Base-by-base conservation (phyloP, 2,113 vertebrate genomes). In the Hepsetus odoe region DNA sequence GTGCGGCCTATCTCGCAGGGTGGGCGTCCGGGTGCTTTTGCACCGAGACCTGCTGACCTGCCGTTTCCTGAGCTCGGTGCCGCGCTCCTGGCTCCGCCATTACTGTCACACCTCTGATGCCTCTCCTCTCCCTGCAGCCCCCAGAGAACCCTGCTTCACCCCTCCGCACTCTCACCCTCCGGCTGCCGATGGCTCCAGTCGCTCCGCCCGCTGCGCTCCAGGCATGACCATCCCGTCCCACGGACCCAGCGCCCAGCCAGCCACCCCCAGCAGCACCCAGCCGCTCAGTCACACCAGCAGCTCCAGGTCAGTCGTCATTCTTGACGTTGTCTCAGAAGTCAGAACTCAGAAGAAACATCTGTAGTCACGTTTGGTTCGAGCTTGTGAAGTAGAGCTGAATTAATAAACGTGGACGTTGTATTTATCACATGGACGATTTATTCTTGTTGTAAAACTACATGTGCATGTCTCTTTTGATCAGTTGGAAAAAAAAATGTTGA, bases 271-370 rank as follows among this genome's bases (percentile, higher is more conserved):
- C 64, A 26, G 82, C 76, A 76, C 85, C 51, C 1, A 87, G 64
- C 84, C 91, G 22, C 88, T 86, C 86, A 87, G 90, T 69, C 84
- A 87, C 80, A 86, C 88, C 83, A 88, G 58, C 33, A 94, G 89
- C 89, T 90, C 93, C 13, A 94, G 95, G 97, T 98, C 79, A 95
- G 95, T n/a, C n/a, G n/a, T n/a, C n/a, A n/a, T n/a, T n/a, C n/a
- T n/a, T n/a, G n/a, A n/a, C n/a, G n/a, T n/a, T n/a, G n/a, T n/a
- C n/a, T n/a, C n/a, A n/a, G n/a, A n/a, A n/a, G n/a, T n/a, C n/a
- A n/a, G n/a, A n/a, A n/a, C n/a, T n/a, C n/a, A n/a, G n/a, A n/a
- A n/a, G n/a, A n/a, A n/a, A n/a, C n/a, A n/a, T n/a, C n/a, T n/a
- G n/a, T n/a, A n/a, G n/a, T n/a, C n/a, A n/a, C n/a, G n/a, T n/a